Evolutionary conservation across 2,888 invertebrate genomes (phyloP).

Genomic region (Melieria picta): DNA sequence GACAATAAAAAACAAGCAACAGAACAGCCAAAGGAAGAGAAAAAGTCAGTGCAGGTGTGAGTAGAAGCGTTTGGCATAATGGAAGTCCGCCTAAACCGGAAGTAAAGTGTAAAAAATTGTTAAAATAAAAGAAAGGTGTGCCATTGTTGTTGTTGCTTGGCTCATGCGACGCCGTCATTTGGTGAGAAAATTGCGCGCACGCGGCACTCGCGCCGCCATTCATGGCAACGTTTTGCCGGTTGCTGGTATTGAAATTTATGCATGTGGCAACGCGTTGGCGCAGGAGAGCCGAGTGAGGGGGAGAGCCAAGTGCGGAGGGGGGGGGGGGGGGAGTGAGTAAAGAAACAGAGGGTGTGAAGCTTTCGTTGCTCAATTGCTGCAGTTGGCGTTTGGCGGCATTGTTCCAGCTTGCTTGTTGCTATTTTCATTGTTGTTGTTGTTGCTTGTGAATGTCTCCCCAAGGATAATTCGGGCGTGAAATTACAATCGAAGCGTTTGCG

Average conservation of each 20-base stretch:
- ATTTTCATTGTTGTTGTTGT: background rate
- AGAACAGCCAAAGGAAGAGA: background rate
- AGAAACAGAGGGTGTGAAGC: background rate
- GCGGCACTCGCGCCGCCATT: slow-evolving; percentile 7
- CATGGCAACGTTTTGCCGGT: slow-evolving; percentile 31
- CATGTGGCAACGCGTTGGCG: slow-evolving; percentile 24
- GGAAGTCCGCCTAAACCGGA: slow-evolving; percentile 54
- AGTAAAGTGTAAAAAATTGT: slow-evolving; percentile 57
- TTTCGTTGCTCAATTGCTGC: background rate
- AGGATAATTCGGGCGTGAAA: slow-evolving; percentile 65
- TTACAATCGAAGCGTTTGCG: slow-evolving; percentile 60
- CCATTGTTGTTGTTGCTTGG: slow-evolving; percentile 41
- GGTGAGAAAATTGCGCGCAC: slow-evolving; percentile 11
- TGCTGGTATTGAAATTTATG: slow-evolving; percentile 53
- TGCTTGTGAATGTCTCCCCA: slow-evolving; percentile 57
- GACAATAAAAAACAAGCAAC: too few species aligned
- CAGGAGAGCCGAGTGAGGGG: background rate
- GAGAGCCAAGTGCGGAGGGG: background rate
- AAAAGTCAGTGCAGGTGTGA: slow-evolving; percentile 1
- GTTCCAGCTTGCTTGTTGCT: background rate
- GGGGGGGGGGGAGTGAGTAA: background rate
- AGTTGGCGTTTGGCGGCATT: background rate
- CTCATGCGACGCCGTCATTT: background rate
- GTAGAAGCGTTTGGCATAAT: slow-evolving; percentile 44
- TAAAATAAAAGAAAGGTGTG: slow-evolving; percentile 59